Evolutionary conservation across 2,797 vertebrate species (phyloP).

Genomic region (Oryzias sinensis): DNA sequence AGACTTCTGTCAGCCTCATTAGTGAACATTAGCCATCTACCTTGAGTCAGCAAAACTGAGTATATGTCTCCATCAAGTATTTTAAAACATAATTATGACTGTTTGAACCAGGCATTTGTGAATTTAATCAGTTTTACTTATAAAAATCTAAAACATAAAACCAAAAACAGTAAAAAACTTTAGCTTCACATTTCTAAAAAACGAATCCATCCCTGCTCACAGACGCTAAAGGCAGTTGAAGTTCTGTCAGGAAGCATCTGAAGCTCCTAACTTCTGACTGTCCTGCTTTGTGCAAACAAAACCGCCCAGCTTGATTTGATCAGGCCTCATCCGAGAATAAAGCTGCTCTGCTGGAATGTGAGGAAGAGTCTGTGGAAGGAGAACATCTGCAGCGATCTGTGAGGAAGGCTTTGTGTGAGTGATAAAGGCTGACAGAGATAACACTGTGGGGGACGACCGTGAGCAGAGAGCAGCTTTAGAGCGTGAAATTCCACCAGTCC

Average conservation of each 20-base stretch:
- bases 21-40: slow-evolving; percentile 17
- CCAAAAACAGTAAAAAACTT: slow-evolving; percentile 14
- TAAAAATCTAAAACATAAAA: slow-evolving; percentile 12
- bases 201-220: slow-evolving; percentile 12
- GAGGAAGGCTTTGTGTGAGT: slow-evolving; percentile 59
- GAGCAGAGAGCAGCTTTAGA: slow-evolving; percentile 27
- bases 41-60: slow-evolving; percentile 48
- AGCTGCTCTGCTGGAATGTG: slow-evolving; percentile 45
- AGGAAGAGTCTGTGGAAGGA: slow-evolving; percentile 50
- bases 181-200: slow-evolving; percentile 14
- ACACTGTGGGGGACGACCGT: slow-evolving; percentile 47
- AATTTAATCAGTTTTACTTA: slow-evolving; percentile 15
- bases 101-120: slow-evolving; percentile 16
- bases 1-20: slow-evolving; percentile 36
- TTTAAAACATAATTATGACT: slow-evolving; percentile 8
- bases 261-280: slow-evolving; percentile 50
- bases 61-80: slow-evolving; percentile 14
- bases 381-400: slow-evolving; percentile 58
- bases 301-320: slow-evolving; percentile 64
- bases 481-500: slow-evolving; percentile 59
- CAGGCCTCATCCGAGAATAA: slow-evolving; percentile 66
- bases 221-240: slow-evolving; percentile 29
- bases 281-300: slow-evolving; percentile 44
- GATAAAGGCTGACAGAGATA: slow-evolving; percentile 72
- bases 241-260: slow-evolving; percentile 46